phyloP scores from a whole-genome alignment of 2,888 invertebrate species.

The Pheosia gnoma region DNA sequence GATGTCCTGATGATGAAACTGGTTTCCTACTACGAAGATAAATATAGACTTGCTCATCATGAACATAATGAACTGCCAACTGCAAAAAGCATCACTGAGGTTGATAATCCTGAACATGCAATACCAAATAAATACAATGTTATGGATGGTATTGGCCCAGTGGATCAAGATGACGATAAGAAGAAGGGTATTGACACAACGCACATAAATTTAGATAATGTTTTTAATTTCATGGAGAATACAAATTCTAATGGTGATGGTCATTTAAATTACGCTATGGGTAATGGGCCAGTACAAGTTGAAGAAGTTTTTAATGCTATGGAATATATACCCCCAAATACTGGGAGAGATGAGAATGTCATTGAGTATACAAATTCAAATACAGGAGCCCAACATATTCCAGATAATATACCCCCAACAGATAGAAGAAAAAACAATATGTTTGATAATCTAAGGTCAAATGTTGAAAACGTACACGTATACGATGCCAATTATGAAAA shows the following conservation, averaged over 20 bases:
- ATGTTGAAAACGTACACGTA: background rate
- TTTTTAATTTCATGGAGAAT: background rate
- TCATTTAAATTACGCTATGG: background rate
- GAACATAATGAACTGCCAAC: slow-evolving; percentile 30
- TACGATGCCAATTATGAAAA: background rate
- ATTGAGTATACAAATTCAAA: background rate
- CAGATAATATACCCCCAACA: background rate
- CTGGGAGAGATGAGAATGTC: background rate
- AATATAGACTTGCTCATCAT: slow-evolving; percentile 52
- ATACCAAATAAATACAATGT: slow-evolving; percentile 15
- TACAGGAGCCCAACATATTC: background rate
- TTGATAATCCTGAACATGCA: slow-evolving; percentile 11
- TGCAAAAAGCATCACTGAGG: slow-evolving; percentile 24
- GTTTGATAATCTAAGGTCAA: background rate
- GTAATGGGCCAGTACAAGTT: background rate
- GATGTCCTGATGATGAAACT: slow-evolving; percentile 68
- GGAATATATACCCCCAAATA: background rate
- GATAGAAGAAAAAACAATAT: background rate
- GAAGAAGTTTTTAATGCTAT: background rate
- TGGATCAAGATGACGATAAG: slow-evolving; percentile 1
- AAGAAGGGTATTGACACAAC: slow-evolving; percentile 7
- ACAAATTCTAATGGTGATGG: background rate
- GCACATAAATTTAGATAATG: background rate
- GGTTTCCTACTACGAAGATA: slow-evolving; percentile 67
- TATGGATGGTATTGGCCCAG: background rate